Percentiles rank a stretch among this genome's conserved stretches.
Evolutionary conservation across 2,113 vertebrate genomes (phyloP).

Genomic region (Melanostigma gelatinosum): DNA sequence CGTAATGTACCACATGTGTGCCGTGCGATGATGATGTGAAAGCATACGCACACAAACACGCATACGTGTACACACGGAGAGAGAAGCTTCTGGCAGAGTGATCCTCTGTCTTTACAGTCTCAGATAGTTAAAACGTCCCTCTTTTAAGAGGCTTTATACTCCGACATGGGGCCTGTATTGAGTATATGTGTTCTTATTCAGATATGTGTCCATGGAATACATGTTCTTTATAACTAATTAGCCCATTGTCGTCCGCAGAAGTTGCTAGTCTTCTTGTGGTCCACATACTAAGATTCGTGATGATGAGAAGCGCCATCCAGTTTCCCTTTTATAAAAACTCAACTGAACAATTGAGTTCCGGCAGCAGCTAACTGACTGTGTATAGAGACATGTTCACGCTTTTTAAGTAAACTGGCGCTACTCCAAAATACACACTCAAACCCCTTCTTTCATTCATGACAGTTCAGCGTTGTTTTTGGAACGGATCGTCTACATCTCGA

Average conservation of each 20-base stretch:
- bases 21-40: constrained; percentile 35
- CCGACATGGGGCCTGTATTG: not conserved
- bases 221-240: not conserved
- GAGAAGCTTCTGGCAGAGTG: constrained; percentile 16
- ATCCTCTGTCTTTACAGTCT: constrained; percentile 45
- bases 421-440: too few relatives aligned
- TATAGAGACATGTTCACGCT: too few relatives aligned
- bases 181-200: not conserved
- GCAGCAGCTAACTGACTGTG: too few relatives aligned
- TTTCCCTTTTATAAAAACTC: too few relatives aligned
- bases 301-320: too few relatives aligned
- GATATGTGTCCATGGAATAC: not conserved
- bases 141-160: constrained; percentile 20
- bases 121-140: constrained; percentile 33
- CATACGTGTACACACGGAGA: constrained; percentile 2
- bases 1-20: constrained; percentile 51
- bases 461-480: not conserved
- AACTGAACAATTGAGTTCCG: too few relatives aligned
- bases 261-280: not conserved
- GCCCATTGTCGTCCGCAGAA: not conserved
- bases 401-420: too few relatives aligned
- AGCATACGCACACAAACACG: constrained; percentile 29
- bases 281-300: not conserved
- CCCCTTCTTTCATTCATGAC: too few relatives aligned
- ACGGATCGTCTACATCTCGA: not conserved